phyloP scores from a whole-genome alignment of 2,113 vertebrate species.

The Datnioides undecimradiatus region DNA sequence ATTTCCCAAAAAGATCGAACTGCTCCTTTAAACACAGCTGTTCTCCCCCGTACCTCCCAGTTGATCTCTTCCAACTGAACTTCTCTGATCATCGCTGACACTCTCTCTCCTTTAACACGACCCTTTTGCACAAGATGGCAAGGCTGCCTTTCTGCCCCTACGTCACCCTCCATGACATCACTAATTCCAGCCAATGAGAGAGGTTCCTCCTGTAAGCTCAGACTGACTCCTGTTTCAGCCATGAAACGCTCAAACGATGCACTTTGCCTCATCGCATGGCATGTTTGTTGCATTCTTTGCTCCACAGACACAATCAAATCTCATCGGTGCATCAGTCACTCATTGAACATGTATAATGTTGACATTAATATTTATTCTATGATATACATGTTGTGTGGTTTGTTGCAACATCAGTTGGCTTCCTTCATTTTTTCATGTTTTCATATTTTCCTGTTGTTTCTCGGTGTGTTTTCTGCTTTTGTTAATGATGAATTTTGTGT shows the following conservation, averaged over 20 bases:
- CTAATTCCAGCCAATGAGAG: constrained; percentile 47
- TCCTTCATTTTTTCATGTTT: constrained; percentile 6
- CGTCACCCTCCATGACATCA: constrained; percentile 38
- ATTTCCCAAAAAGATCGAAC: constrained; percentile 43
- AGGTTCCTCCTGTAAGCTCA: constrained; percentile 12
- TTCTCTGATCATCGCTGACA: constrained; percentile 14
- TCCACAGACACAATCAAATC: neutral
- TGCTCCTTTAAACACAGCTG: constrained; percentile 29
- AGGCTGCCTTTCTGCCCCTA: neutral
- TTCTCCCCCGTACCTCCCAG: neutral
- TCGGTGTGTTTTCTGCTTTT: constrained; percentile 2
- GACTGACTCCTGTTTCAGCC: neutral
- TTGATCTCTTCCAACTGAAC: neutral
- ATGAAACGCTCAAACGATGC: constrained; percentile 35
- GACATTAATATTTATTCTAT: neutral
- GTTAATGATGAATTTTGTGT: constrained; percentile 5
- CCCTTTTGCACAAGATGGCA: neutral
- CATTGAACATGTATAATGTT: too few relatives aligned
- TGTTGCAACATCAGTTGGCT: too few relatives aligned
- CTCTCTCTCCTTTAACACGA: constrained; percentile 2
- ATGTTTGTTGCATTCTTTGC: constrained; percentile 48
- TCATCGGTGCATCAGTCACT: neutral
- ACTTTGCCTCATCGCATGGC: constrained; percentile 37
- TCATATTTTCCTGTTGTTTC: neutral
- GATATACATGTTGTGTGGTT: neutral